phyloP scores from a whole-genome alignment of 2,888 invertebrate genomes.

The Lymantria dispar region DNA sequence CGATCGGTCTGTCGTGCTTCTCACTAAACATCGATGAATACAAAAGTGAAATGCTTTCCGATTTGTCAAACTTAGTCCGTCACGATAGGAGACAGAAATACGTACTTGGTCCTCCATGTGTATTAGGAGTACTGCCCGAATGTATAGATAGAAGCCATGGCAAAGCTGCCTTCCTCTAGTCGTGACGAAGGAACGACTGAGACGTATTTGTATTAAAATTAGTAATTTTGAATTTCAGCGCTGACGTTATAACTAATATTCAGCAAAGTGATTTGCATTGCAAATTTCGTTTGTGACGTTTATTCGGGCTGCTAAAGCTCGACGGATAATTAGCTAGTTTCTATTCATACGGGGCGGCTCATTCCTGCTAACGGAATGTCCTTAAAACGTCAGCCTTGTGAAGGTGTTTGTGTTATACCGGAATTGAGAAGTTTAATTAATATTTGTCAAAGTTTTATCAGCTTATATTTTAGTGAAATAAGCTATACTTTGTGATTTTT shows the following conservation, averaged over 20 bases:
- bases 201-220: slow-evolving; percentile 77
- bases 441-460: slow-evolving; percentile 34
- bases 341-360: slow-evolving; percentile 68
- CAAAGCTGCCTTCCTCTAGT: slow-evolving; percentile 67
- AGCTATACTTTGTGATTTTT: not conserved
- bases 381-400: slow-evolving; percentile 56
- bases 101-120: slow-evolving; percentile 76
- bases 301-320: slow-evolving; percentile 71
- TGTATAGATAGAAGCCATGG: slow-evolving; percentile 54
- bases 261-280: slow-evolving; percentile 79
- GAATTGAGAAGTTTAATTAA: slow-evolving; percentile 42
- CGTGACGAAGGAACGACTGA: slow-evolving; percentile 76
- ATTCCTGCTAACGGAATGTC: slow-evolving; percentile 56
- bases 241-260: slow-evolving; percentile 79
- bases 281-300: slow-evolving; percentile 78
- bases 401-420: slow-evolving; percentile 29
- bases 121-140: slow-evolving; percentile 45
- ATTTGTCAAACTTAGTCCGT: slow-evolving; percentile 41
- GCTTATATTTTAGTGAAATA: slow-evolving; percentile 16
- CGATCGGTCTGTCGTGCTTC: slow-evolving; percentile 61
- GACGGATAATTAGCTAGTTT: slow-evolving; percentile 79
- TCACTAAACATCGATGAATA: slow-evolving; percentile 52
- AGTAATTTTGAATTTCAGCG: slow-evolving; percentile 78
- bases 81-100: slow-evolving; percentile 50
- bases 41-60: slow-evolving; percentile 52